phyloP scores from a whole-genome alignment of 2,797 vertebrate species.

The Antennarius maculatus region DNA sequence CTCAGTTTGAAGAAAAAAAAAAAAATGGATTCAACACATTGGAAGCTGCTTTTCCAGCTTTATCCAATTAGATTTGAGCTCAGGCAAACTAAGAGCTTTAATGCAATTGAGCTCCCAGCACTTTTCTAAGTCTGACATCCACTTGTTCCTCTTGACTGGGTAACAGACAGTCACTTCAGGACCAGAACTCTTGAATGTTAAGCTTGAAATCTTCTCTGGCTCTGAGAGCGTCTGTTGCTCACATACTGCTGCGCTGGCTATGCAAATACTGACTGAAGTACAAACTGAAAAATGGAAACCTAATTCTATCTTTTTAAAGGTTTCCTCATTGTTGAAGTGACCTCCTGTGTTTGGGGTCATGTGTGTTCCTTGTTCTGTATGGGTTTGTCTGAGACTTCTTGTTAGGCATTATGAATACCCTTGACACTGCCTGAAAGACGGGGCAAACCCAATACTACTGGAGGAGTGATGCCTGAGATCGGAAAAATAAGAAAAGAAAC shows the following conservation, averaged over 20 bases:
- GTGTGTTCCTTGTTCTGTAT: background rate
- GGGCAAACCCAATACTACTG: too few species aligned
- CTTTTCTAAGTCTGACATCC: constrained; percentile 82
- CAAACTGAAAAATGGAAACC: constrained; percentile 37
- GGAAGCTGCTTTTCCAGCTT: constrained; percentile 81
- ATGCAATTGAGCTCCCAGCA: constrained; percentile 82
- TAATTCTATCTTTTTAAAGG: constrained; percentile 30
- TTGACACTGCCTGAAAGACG: background rate
- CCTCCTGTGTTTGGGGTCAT: background rate
- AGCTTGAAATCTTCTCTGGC: constrained; percentile 70
- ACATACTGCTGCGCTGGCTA: constrained; percentile 16
- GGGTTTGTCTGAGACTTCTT: background rate
- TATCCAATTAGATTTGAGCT: constrained; percentile 83
- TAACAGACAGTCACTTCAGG: constrained; percentile 78
- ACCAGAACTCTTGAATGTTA: constrained; percentile 76
- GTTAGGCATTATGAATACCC: background rate
- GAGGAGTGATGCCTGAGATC: too few species aligned
- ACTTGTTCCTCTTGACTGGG: constrained; percentile 82
- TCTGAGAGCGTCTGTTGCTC: constrained; percentile 35
- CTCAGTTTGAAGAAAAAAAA: constrained; percentile 15
- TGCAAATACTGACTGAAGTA: constrained; percentile 34
- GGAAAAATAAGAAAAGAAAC: too few species aligned
- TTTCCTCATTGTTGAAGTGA: constrained; percentile 32
- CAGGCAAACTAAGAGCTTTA: constrained; percentile 82
- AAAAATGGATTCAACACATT: constrained; percentile 61